Percentiles rank a stretch among this genome's conserved stretches.
phyloP scores from a whole-genome alignment of 1,140 invertebrate genomes.

The Drosophila truncata region DNA sequence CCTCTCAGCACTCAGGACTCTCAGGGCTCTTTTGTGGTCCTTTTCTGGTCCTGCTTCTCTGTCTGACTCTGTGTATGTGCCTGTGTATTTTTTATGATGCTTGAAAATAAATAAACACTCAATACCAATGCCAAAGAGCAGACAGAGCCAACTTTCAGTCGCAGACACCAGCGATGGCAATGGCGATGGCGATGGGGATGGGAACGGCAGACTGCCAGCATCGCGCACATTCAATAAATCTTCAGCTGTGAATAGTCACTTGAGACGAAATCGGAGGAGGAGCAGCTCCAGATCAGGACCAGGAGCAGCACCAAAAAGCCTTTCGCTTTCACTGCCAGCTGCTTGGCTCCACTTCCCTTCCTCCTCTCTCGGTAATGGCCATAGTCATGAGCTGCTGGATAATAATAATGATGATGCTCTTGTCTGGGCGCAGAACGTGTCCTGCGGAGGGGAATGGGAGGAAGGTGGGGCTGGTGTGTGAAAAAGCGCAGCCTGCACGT shows the following conservation, averaged over 20 bases:
- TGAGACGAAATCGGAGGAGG: slow-evolving; percentile 58
- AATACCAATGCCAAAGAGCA: slow-evolving; percentile 80
- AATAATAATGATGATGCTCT: slow-evolving; percentile 57
- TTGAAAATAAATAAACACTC: slow-evolving; percentile 83
- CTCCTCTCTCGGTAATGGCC: slow-evolving; percentile 61
- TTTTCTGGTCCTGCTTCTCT: slow-evolving; percentile 23
- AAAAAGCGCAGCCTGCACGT: slow-evolving; percentile 81
- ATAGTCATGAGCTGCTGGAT: slow-evolving; percentile 64
- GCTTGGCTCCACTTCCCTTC: not conserved
- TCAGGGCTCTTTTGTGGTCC: slow-evolving; percentile 15
- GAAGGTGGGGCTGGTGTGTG: slow-evolving; percentile 23
- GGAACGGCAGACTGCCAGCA: slow-evolving; percentile 45
- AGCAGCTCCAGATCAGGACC: slow-evolving; percentile 2
- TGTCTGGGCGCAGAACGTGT: slow-evolving; percentile 24
- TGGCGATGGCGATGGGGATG: slow-evolving; percentile 13
- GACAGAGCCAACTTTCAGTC: slow-evolving; percentile 62
- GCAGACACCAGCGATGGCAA: slow-evolving; percentile 40
- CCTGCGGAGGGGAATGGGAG: not conserved
- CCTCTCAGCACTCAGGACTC: not conserved
- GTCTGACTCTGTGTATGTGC: slow-evolving; percentile 40
- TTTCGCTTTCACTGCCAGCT: slow-evolving; percentile 70
- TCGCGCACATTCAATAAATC: slow-evolving; percentile 80
- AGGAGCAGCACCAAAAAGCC: slow-evolving; percentile 50
- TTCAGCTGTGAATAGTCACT: slow-evolving; percentile 79
- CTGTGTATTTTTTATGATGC: slow-evolving; percentile 81